Evolutionary conservation across 2,888 invertebrate species (phyloP), one percentile per base, ranked within the genome.

Genomic region (Conomelus anceps): DNA sequence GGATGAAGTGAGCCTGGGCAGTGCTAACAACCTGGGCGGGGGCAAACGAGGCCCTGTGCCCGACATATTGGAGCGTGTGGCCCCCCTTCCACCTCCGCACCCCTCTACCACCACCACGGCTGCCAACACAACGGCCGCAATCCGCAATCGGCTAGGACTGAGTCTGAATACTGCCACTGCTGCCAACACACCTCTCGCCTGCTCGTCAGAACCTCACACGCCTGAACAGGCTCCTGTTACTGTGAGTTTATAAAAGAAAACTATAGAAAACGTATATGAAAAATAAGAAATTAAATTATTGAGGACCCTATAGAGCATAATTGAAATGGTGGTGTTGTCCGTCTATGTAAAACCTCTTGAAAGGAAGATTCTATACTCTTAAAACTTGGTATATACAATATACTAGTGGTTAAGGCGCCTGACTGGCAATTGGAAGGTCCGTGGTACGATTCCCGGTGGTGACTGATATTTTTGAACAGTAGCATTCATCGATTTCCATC

Each of bases 211-310:
- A 88, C 91, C 91, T 63, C 90, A 89, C 88, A 91, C 91, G 17
- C 91, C 91, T 24, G 86, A 86, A 6, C 89, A 93, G 92, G 11
- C 93, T 94, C 90, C 93, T 0, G 93, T 93, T 88, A 93, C 93
- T 84, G 86, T 85, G 86, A 24, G 23, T 24, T 3, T 1, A 85
- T 1, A 85, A 23, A 20, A 9, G 1, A 85, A 85, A 85, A 1
- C n/a, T 34, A 34, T 13, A 1, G 13, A 17, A n/a, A n/a, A n/a
- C n/a, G n/a, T n/a, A n/a, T n/a, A n/a, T n/a, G n/a, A n/a, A n/a
- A n/a, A n/a, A n/a, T n/a, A n/a, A n/a, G n/a, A n/a, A n/a, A n/a
- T n/a, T n/a, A n/a, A n/a, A n/a, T n/a, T n/a, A n/a, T n/a, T n/a
- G n/a, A n/a, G n/a, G n/a, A n/a, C n/a, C n/a, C n/a, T n/a, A n/a